Evolutionary conservation across 2,888 invertebrate genomes (phyloP).

Genomic region (Drosophila pseudotalamancana): DNA sequence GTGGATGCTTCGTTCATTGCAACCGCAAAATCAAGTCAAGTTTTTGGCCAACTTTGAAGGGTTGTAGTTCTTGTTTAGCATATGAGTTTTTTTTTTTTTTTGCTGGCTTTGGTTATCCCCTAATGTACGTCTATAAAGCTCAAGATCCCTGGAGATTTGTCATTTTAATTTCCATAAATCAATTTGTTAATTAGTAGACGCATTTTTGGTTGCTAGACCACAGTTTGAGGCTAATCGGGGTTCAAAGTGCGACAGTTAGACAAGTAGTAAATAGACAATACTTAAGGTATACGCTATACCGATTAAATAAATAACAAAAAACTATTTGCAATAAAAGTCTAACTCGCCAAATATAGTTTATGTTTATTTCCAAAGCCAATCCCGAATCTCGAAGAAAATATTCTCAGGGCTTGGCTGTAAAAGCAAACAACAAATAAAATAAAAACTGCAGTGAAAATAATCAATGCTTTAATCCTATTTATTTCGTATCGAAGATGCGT

Average conservation of each 20-base stretch:
- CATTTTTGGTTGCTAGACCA: conserved; percentile 59
- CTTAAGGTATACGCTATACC: neutral
- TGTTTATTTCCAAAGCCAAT: neutral
- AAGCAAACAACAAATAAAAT: conserved; percentile 45
- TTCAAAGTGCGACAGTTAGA: neutral
- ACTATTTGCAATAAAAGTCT: conserved; percentile 16
- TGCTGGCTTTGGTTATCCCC: too few species aligned
- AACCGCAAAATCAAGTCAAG: conserved; percentile 62
- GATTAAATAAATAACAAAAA: conserved; percentile 18
- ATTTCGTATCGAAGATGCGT: conserved; percentile 50
- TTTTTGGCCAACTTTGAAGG: conserved; percentile 55
- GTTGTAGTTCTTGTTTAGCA: conserved; percentile 61
- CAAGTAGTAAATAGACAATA: neutral
- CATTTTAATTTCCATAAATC: conserved; percentile 82
- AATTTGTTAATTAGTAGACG: conserved; percentile 81
- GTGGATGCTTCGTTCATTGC: conserved; percentile 52
- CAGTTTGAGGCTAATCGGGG: conserved; percentile 52
- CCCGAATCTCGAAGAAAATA: neutral
- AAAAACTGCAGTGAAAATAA: conserved; percentile 44
- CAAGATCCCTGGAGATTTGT: conserved; percentile 64
- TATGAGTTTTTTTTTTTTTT: conserved; percentile 71
- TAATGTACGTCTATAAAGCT: conserved; percentile 17
- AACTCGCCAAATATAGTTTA: too few species aligned
- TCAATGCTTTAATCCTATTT: conserved; percentile 69
- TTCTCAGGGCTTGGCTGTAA: conserved; percentile 4